These are phyloP conservation scores for Philhelius pedissequus DNA, from an alignment of 2,888 invertebrate genomes.

Conservation along the genomic window DNA sequence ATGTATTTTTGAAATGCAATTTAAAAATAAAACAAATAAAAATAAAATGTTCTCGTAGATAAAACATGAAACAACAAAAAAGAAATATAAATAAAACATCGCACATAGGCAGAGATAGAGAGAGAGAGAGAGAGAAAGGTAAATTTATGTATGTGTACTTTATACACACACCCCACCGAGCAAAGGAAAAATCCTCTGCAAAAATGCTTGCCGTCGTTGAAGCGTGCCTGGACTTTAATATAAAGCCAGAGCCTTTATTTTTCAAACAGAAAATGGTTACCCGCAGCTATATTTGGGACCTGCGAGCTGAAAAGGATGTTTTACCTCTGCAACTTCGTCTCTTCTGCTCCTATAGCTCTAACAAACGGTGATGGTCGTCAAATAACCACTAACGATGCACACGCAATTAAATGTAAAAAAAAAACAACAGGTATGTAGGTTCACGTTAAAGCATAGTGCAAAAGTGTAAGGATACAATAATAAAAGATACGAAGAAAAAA, in stretches of 20 bases:
- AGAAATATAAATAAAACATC: slow-evolving; percentile 12
- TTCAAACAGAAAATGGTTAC: slow-evolving; percentile 31
- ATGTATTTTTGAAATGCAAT: slow-evolving; percentile 61
- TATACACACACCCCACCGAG: background rate
- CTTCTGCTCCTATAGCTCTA: background rate
- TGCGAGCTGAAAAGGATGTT: slow-evolving; percentile 57
- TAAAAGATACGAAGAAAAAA: slow-evolving; percentile 20
- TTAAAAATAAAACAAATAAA: slow-evolving; percentile 44
- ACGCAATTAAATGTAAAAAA: slow-evolving; percentile 61
- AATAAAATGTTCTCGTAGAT: background rate
- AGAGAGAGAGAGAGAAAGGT: background rate
- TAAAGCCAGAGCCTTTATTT: slow-evolving; percentile 32
- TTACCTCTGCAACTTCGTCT: background rate
- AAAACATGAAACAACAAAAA: background rate
- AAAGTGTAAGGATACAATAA: slow-evolving; percentile 8
- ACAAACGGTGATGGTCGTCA: slow-evolving; percentile 23
- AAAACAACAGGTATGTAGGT: slow-evolving; percentile 11
- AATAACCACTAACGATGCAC: slow-evolving; percentile 65
- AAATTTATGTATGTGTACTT: background rate
- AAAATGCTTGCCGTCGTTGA: slow-evolving; percentile 34
- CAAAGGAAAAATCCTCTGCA: slow-evolving; percentile 13
- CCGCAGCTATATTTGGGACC: slow-evolving; percentile 45
- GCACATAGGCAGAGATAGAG: slow-evolving; percentile 4
- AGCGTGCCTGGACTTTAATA: slow-evolving; percentile 61
- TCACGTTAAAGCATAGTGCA: slow-evolving; percentile 21